Conservation (phyloP, 2,113 vertebrate species). For the Corythoichthys intestinalis region DNA sequence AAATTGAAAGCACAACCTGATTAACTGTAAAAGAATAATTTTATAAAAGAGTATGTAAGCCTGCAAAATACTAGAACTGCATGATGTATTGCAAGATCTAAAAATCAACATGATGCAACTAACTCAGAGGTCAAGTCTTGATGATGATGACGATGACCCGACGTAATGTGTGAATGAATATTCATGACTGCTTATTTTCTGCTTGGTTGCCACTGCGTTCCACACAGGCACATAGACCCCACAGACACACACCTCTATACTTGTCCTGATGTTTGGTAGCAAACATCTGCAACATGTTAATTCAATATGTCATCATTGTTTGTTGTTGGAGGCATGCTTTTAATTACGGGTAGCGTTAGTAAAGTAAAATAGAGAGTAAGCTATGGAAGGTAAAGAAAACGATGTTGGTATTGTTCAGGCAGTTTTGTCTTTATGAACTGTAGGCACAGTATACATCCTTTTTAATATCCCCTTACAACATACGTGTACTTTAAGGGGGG, state of each 20-base stretch:
- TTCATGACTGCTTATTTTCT: constrained; percentile 46
- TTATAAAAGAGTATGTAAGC: too few species aligned
- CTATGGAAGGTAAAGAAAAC: too few species aligned
- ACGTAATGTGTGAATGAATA: constrained; percentile 48
- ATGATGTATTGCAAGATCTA: neutral
- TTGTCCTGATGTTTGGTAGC: neutral
- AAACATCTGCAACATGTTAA: neutral
- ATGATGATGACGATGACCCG: constrained; percentile 33
- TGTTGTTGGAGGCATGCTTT: neutral
- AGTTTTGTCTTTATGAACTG: too few species aligned
- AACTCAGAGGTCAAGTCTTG: neutral
- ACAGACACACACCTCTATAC: neutral
- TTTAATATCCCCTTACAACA: too few species aligned
- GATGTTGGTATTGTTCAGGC: too few species aligned
- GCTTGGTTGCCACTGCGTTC: neutral
- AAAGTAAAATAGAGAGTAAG: too few species aligned
- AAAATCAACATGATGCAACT: constrained; percentile 38
- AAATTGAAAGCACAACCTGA: too few species aligned
- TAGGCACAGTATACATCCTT: too few species aligned
- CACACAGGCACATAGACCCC: neutral
- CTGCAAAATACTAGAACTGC: too few species aligned
- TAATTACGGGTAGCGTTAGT: neutral
- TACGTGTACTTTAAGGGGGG: too few species aligned
- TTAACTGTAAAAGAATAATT: too few species aligned
- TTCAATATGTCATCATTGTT: neutral